These are phyloP conservation scores for Myotis findleyi DNA, from an alignment of 2,797 vertebrate genomes.

Conservation along the genomic window DNA sequence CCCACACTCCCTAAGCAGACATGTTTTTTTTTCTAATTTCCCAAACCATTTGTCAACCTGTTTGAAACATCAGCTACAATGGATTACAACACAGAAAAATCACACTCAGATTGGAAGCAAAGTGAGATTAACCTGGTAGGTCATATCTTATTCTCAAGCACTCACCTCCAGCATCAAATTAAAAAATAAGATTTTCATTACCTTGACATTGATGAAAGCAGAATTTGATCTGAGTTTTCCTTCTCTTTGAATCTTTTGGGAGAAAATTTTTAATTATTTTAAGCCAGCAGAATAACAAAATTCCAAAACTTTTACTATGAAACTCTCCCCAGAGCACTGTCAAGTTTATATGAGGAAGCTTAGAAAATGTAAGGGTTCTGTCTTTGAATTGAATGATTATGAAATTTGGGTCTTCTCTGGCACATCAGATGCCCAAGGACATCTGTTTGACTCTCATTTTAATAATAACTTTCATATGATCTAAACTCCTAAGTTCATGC, in stretches of 20 bases:
- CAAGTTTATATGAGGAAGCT: slow-evolving; percentile 33
- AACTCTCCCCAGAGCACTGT: slow-evolving; percentile 39
- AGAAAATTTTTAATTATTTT: slow-evolving; percentile 65
- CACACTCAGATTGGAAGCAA: slow-evolving; percentile 43
- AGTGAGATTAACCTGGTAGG: slow-evolving; percentile 46
- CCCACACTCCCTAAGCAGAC: neutral
- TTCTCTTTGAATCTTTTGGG: slow-evolving; percentile 51
- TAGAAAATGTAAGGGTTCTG: slow-evolving; percentile 62
- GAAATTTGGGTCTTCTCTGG: slow-evolving; percentile 8
- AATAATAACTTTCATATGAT: slow-evolving; percentile 35
- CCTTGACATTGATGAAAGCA: slow-evolving; percentile 63
- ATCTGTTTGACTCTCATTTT: slow-evolving; percentile 51
- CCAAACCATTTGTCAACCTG: slow-evolving; percentile 66
- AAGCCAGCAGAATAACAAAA: slow-evolving; percentile 63
- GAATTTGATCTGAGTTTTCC: slow-evolving; percentile 53
- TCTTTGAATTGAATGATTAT: slow-evolving; percentile 51
- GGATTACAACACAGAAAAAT: slow-evolving; percentile 62
- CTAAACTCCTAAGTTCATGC: slow-evolving; percentile 35
- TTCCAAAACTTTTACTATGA: slow-evolving; percentile 35
- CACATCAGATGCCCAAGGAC: slow-evolving; percentile 41
- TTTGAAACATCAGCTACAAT: slow-evolving; percentile 41
- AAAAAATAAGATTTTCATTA: slow-evolving; percentile 12
- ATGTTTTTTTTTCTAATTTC: slow-evolving; percentile 34
- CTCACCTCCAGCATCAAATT: neutral
- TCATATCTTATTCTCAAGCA: slow-evolving; percentile 28